A percentile compares a stretch with the other conserved stretches of the same genome.
Evolutionary conservation across 2,113 vertebrate species (phyloP).

Genomic region (Octodon degus): DNA sequence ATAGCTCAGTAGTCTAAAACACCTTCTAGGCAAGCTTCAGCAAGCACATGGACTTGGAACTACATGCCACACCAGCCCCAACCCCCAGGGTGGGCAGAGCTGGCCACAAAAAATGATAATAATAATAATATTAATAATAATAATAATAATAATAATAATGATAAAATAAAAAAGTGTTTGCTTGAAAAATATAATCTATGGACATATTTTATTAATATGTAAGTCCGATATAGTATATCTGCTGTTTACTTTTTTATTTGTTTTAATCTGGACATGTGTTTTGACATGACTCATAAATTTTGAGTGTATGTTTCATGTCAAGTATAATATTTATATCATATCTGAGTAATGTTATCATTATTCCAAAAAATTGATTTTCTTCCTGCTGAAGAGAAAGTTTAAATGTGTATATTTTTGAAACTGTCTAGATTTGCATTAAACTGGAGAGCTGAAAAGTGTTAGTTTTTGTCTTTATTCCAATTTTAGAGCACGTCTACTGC

Average conservation of each 20-base stretch:
- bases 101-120: too few relatives aligned
- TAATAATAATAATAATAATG: too few relatives aligned
- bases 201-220: background rate
- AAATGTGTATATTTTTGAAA: background rate
- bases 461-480: background rate
- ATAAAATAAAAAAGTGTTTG: background rate
- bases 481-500: too few relatives aligned
- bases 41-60: too few relatives aligned
- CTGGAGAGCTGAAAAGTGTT: background rate
- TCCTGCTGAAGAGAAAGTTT: background rate
- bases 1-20: too few relatives aligned
- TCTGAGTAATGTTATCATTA: background rate
- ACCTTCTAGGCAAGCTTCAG: too few relatives aligned
- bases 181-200: background rate
- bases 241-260: background rate
- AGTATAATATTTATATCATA: background rate
- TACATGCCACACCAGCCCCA: too few relatives aligned
- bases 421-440: background rate
- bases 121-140: too few relatives aligned
- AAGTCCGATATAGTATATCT: background rate
- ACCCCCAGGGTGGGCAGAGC: too few relatives aligned
- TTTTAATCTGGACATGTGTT: background rate
- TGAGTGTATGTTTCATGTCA: background rate
- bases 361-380: background rate
- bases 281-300: background rate